These are phyloP conservation scores for Hydriomena furcata DNA, from an alignment of 2,888 invertebrate genomes.

Conservation along the genomic window DNA sequence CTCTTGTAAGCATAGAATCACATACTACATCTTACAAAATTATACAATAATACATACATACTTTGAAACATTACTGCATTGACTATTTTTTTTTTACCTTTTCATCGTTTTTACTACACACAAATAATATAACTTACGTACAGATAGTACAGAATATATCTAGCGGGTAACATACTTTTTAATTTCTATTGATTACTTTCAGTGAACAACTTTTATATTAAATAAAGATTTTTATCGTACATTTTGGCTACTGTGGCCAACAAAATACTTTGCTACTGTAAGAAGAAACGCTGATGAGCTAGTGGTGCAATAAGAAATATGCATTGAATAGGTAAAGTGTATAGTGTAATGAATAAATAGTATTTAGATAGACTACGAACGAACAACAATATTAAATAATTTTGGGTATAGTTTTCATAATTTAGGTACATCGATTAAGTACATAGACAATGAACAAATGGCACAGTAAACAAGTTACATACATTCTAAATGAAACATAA, in stretches of 20 bases:
- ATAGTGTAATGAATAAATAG: background rate
- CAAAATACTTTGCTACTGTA: too few relatives aligned
- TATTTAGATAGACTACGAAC: conserved; percentile 13
- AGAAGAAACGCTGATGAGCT: background rate
- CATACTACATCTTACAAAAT: conserved; percentile 9
- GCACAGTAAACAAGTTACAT: conserved; percentile 7
- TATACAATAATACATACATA: conserved; percentile 4
- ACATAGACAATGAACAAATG: conserved; percentile 14
- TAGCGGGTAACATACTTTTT: too few relatives aligned
- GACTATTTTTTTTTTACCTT: too few relatives aligned
- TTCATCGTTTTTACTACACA: too few relatives aligned
- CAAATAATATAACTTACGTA: too few relatives aligned
- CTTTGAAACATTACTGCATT: background rate
- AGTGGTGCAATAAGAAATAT: background rate
- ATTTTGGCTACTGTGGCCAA: too few relatives aligned
- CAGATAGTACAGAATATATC: too few relatives aligned
- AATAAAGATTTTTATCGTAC: too few relatives aligned
- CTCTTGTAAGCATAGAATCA: conserved; percentile 25
- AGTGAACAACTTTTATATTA: too few relatives aligned
- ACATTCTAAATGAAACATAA: background rate
- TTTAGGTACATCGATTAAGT: conserved; percentile 17
- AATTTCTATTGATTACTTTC: too few relatives aligned
- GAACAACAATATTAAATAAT: conserved; percentile 8
- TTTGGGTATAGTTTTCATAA: background rate
- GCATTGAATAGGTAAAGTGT: background rate